phyloP scores from a whole-genome alignment of 2,113 vertebrate species.

The Poecilia latipinna region DNA sequence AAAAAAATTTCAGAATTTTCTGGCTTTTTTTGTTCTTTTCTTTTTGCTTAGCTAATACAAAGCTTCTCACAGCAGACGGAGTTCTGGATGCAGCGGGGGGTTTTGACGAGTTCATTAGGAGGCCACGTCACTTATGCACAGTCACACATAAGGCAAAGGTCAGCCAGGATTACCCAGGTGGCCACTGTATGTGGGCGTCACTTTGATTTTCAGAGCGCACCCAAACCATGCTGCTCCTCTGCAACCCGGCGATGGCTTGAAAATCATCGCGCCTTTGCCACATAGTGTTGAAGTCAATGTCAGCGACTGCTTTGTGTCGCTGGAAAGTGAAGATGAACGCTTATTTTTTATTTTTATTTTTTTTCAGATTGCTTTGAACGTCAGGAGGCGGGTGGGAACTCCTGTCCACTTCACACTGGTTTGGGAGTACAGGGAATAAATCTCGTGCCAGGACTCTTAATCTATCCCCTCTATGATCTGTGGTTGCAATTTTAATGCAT shows the following conservation, averaged over 20 bases:
- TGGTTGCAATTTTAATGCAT: slow-evolving; percentile 24
- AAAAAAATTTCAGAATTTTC: slow-evolving; percentile 11
- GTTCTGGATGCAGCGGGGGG: slow-evolving; percentile 49
- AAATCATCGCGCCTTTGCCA: slow-evolving; percentile 27
- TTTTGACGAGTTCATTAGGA: slow-evolving; percentile 76
- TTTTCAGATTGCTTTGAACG: slow-evolving; percentile 27
- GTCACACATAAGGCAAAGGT: slow-evolving; percentile 73
- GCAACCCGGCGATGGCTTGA: slow-evolving; percentile 32
- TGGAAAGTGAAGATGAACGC: slow-evolving; percentile 7
- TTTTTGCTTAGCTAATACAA: slow-evolving; percentile 7
- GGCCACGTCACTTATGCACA: slow-evolving; percentile 72
- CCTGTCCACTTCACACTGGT: slow-evolving; percentile 35
- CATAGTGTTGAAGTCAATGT: slow-evolving; percentile 20
- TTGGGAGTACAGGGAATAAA: slow-evolving; percentile 29
- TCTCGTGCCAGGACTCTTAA: slow-evolving; percentile 35
- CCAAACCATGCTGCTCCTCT: slow-evolving; percentile 37
- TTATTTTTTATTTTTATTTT: slow-evolving; percentile 13
- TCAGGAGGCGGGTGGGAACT: slow-evolving; percentile 39
- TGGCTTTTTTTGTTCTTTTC: background rate
- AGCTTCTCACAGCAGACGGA: slow-evolving; percentile 39
- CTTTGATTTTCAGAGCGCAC: slow-evolving; percentile 64
- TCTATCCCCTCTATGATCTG: slow-evolving; percentile 26
- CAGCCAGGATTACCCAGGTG: slow-evolving; percentile 74
- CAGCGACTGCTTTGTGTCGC: slow-evolving; percentile 23
- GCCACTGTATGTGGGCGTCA: slow-evolving; percentile 67